These are phyloP conservation scores for Emydoidea blandingii DNA, from an alignment of 2,797 vertebrate genomes.

Conservation along the genomic window DNA sequence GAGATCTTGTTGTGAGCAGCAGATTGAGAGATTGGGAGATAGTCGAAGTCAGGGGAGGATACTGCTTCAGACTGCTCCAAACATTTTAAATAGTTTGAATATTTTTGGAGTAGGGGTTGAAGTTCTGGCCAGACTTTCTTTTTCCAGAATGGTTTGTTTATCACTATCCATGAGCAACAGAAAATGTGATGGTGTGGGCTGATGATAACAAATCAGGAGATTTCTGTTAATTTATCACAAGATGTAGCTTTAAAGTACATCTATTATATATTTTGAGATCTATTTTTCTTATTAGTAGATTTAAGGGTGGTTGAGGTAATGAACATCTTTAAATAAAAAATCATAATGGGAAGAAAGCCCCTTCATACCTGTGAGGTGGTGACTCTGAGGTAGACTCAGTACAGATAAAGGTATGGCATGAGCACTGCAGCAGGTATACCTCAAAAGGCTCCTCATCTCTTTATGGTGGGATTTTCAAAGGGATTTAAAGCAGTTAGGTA, in stretches of 20 bases:
- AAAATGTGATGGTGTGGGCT: slow-evolving; percentile 69
- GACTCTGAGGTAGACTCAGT: not conserved
- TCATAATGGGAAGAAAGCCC: not conserved
- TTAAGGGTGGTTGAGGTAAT: slow-evolving; percentile 5
- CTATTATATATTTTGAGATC: slow-evolving; percentile 52
- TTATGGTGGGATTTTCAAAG: not conserved
- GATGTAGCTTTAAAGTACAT: slow-evolving; percentile 54
- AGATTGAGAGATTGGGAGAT: not conserved
- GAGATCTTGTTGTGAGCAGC: not conserved
- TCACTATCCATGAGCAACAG: slow-evolving; percentile 65
- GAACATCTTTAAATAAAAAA: not conserved
- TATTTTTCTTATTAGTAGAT: slow-evolving; percentile 14
- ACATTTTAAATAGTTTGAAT: not conserved
- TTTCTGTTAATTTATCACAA: slow-evolving; percentile 71
- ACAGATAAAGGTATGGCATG: not conserved
- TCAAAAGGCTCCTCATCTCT: not conserved
- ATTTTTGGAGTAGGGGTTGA: not conserved
- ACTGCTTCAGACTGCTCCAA: not conserved
- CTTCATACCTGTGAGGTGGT: rapidly evolving
- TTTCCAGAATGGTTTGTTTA: slow-evolving; percentile 21
- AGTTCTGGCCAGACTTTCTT: not conserved
- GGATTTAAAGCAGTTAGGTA: not conserved
- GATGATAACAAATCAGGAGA: slow-evolving; percentile 55
- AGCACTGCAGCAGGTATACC: not conserved
- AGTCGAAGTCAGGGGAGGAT: not conserved